Evolutionary conservation across 2,888 invertebrate genomes (phyloP).

Genomic region (Escarpia spicata): DNA sequence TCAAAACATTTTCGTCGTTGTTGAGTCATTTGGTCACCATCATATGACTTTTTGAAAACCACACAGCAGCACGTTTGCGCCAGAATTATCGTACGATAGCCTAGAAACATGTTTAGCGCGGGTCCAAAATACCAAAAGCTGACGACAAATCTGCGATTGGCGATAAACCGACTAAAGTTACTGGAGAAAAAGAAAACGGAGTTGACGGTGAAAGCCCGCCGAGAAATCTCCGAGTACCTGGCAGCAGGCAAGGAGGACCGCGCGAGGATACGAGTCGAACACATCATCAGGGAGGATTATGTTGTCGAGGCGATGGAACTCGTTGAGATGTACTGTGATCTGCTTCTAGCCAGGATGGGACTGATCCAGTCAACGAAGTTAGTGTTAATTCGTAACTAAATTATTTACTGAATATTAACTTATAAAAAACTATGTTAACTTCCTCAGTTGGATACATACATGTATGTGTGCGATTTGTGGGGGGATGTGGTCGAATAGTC

Average conservation of each 20-base stretch:
- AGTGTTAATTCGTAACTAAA: conserved; percentile 37
- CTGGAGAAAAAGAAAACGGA: conserved; percentile 94
- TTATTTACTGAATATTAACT: no score
- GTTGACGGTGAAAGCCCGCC: conserved; percentile 91
- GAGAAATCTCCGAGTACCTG: conserved; percentile 94
- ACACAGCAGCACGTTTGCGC: neutral
- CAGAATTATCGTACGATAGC: neutral
- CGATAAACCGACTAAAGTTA: conserved; percentile 84
- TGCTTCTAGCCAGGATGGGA: conserved; percentile 94
- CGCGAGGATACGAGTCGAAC: conserved; percentile 97
- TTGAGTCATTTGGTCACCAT: neutral
- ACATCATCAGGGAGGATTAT: conserved; percentile 98
- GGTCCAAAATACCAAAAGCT: conserved; percentile 72
- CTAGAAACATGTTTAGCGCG: conserved; percentile 40
- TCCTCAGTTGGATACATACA: no score
- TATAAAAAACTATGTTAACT: no score
- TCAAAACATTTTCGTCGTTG: neutral
- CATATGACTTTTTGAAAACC: neutral
- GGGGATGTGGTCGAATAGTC: no score
- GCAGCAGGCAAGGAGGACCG: conserved; percentile 68
- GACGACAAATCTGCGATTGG: conserved; percentile 93
- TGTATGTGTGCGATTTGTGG: no score
- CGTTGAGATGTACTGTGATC: conserved; percentile 98
- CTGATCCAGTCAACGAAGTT: conserved; percentile 74
- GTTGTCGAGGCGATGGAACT: conserved; percentile 99